Conservation (phyloP, 1,140 invertebrate species). For the Danaus plexippus region DNA sequence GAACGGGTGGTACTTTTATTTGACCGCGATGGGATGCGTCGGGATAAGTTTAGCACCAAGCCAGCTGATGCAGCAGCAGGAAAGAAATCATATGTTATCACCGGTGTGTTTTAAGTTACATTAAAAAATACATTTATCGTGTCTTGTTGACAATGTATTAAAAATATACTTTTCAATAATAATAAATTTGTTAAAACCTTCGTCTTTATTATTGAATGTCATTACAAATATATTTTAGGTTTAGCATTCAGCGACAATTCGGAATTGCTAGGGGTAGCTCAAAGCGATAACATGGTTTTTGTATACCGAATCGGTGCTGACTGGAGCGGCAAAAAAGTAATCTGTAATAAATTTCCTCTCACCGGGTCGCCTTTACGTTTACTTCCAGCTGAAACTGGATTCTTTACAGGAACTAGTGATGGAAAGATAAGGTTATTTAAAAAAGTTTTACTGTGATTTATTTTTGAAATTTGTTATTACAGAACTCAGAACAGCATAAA, state of each 20-base stretch:
- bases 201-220: too few species aligned
- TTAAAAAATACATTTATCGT: not conserved
- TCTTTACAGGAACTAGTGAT: conserved; percentile 60
- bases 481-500: too few species aligned
- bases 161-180: too few species aligned
- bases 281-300: conserved; percentile 97
- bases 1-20: conserved; percentile 92
- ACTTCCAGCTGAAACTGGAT: conserved; percentile 80
- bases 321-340: conserved; percentile 98
- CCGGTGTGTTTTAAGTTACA: conserved; percentile 34
- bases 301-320: conserved; percentile 97
- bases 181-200: too few species aligned
- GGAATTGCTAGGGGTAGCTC: conserved; percentile 94
- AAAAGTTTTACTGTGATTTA: conserved; percentile 1
- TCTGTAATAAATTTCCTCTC: conserved; percentile 97
- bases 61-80: conserved; percentile 91
- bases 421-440: conserved; percentile 61
- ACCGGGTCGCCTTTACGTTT: conserved; percentile 88
- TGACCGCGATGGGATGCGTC: conserved; percentile 90
- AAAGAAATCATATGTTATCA: conserved; percentile 76
- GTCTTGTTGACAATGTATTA: too few species aligned
- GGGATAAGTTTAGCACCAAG: conserved; percentile 97
- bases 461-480: not conserved
- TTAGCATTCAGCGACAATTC: conserved; percentile 97
- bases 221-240: conserved; percentile 53